Evolutionary conservation across 1,140 invertebrate species (phyloP).

Genomic region (Heterodera schachtii): DNA sequence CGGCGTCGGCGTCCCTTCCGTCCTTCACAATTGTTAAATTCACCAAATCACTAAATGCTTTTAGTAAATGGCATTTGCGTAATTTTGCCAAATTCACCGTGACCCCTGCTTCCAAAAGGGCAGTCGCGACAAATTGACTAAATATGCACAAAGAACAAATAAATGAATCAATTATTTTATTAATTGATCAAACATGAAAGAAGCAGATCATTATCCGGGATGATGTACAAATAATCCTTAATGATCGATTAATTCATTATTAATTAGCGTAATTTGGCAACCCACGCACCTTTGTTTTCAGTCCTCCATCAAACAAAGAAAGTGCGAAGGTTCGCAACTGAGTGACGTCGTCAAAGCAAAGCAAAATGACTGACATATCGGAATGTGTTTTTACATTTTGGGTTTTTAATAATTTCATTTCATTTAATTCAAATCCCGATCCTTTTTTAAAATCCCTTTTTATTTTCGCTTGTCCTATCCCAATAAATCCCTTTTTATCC

Average conservation of each 20-base stretch:
- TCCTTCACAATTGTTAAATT: conserved; percentile 1
- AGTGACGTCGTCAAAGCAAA: background rate
- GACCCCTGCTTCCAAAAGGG: background rate
- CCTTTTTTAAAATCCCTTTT: background rate
- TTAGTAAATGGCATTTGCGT: background rate
- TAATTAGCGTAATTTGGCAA: conserved; percentile 4
- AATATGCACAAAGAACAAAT: background rate
- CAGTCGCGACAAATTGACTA: background rate
- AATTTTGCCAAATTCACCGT: background rate
- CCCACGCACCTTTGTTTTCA: conserved; percentile 38
- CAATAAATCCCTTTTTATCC: too few relatives aligned
- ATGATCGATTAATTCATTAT: conserved; percentile 5
- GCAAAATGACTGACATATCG: background rate
- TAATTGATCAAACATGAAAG: conserved; percentile 27
- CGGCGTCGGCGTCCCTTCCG: conserved; percentile 38
- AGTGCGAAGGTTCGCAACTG: conserved; percentile 41
- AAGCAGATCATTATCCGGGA: conserved; percentile 29
- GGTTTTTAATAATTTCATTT: background rate
- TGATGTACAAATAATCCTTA: conserved; percentile 42
- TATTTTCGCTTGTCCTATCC: background rate
- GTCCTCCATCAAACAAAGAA: conserved; percentile 33
- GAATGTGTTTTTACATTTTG: background rate
- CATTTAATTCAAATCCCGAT: background rate
- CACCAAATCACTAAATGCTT: background rate
- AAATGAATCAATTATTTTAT: background rate